Base-by-base conservation (phyloP, 1,140 invertebrate genomes). In the Gryllus bimaculatus region DNA sequence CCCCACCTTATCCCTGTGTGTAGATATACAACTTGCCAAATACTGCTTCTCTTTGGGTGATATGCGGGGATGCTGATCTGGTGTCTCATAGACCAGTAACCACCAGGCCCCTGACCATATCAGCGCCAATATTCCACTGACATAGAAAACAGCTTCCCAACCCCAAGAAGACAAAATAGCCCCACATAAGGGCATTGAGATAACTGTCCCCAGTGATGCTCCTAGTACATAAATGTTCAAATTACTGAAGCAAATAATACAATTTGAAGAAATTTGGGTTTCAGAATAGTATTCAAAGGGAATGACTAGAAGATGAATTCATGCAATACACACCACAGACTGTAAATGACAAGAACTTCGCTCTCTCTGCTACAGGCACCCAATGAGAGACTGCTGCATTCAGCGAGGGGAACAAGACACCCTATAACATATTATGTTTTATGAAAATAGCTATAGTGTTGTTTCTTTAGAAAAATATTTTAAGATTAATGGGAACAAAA, bases 81-180 rank as follows among this genome's bases (percentile, higher is more conserved):
- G 90, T 21, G 85, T 84, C 82, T 90, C 87, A 80, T 84, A 87
- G 47, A 87, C 82, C 20, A 84, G 66, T 76, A 79, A 21, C 78
- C 81, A 47, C 83, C 84, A 81, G 13, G 83, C 76, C 8, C 81
- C 73, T 79, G 87, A 90, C 86, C 92, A 93, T 6, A 90, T 76
- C 0, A 92, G 77, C 48, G 90, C 90, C 8, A 92, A 87, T 13
- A 86, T 87, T 84, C 90, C 93, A 13, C 91, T 91, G 18, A 92
- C 86, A 80, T 94, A 80, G 75, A 80, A 80, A 39, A 80, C 80
- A 18, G 77, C 47, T 48, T 78, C 77, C 80, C 80, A 80, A 8
- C 80, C 80, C 21, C 21, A 80, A 8, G 74, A 10, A 10, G 48
- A 76, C 8, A 78, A 20, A 13, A 80, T 74, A 8, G 21, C 18